Base-by-base conservation (phyloP, 2,888 invertebrate species). In the Noctua janthina region DNA sequence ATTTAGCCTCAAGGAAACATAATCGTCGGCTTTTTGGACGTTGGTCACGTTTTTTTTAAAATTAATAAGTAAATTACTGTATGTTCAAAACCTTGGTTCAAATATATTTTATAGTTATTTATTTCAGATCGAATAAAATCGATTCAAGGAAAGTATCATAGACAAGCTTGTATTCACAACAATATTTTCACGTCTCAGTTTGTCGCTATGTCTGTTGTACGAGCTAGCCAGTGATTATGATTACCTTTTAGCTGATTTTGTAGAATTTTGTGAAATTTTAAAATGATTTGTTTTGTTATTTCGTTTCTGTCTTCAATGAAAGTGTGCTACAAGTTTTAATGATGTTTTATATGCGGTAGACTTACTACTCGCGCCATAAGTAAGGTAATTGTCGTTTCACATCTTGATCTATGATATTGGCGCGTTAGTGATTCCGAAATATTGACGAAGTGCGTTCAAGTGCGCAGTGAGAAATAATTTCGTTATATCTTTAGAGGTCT, bases 351-450 rank as follows among this genome's bases (percentile, higher is more conserved):
- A 87, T 83, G 87, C 87, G 83, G 89, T 90, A 91, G 91, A 90
- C 88, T 91, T 91, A 88, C 91, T 77, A 80, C 88, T 86, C 81
- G 91, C 92, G 92, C 92, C 91, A 90, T 91, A 93, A 92, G 91
- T 91, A 94, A 95, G 95, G 95, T 94, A 93, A 91, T 92, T 91
- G 90, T 91, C 79, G 87, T 88, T 91, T 89, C 89, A 91, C 90
- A 91, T 93, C 88, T 92, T 91, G 90, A 83, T 91, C 85, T 83
- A 88, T 90, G 74, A 88, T 93, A 93, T 95, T 96, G 94, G 95
- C 95, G 96, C 95, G 93, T 92, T 94, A 91, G 83, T 91, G 86
- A 82, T 90, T 87, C 86, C 81, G 66, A 81, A 84, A 88, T 90
- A 89, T 87, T 87, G 87, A 89, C 80, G 81, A 91, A 89, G 85